phyloP scores from a whole-genome alignment of 2,888 invertebrate genomes.

The Drosophila rubida region DNA sequence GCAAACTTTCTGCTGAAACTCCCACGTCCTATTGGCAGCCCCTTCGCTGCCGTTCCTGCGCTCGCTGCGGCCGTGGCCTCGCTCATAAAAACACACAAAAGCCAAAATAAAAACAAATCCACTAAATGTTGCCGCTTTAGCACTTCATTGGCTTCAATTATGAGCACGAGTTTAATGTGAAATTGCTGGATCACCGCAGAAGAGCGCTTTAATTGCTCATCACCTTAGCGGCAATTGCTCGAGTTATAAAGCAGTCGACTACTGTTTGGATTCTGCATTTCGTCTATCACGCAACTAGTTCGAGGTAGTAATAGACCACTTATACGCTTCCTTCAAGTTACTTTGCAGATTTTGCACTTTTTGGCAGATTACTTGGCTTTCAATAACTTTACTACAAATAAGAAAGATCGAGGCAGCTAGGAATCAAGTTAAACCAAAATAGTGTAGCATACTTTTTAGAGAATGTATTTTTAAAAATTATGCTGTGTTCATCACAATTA shows the following conservation, averaged over 20 bases:
- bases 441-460: too few relatives aligned
- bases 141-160: constrained; percentile 56
- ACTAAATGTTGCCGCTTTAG: constrained; percentile 71
- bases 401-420: too few relatives aligned
- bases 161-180: constrained; percentile 5
- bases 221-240: background rate
- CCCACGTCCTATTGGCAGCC: background rate
- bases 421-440: too few relatives aligned
- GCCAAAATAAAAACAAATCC: constrained; percentile 2
- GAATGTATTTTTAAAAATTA: too few relatives aligned
- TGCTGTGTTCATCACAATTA: too few relatives aligned
- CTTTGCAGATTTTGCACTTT: too few relatives aligned
- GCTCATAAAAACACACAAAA: background rate
- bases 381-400: too few relatives aligned
- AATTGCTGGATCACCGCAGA: constrained; percentile 3
- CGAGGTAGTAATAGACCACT: too few relatives aligned
- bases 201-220: constrained; percentile 4
- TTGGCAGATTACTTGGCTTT: too few relatives aligned
- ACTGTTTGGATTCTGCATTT: too few relatives aligned
- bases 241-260: background rate
- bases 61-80: background rate
- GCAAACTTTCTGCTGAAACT: constrained; percentile 22
- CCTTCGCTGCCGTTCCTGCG: background rate
- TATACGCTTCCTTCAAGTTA: too few relatives aligned
- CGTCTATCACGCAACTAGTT: too few relatives aligned